These are phyloP conservation scores for Conops quadrifasciatus DNA, from an alignment of 2,888 invertebrate species.

Conservation along the genomic window DNA sequence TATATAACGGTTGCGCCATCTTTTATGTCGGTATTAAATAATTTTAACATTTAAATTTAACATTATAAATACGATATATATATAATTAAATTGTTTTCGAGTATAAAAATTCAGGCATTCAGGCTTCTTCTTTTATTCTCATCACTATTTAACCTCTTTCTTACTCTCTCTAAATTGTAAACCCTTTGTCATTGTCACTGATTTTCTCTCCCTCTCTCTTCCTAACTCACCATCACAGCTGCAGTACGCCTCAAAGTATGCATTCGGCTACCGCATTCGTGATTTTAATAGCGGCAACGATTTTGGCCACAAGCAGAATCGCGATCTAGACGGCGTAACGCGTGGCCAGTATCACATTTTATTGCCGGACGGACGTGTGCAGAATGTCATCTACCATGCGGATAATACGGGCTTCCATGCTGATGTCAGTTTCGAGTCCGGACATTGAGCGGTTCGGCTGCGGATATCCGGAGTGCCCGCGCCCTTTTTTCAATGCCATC, in stretches of 20 bases:
- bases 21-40: no score
- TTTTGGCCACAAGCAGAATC: slow-evolving; percentile 79
- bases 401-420: slow-evolving; percentile 82
- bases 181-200: background rate
- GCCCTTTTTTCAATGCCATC: background rate
- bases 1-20: no score
- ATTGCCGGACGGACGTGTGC: slow-evolving; percentile 81
- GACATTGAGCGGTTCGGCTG: slow-evolving; percentile 44
- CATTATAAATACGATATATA: no score
- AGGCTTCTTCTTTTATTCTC: no score
- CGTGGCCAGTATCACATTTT: slow-evolving; percentile 81
- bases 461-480: background rate
- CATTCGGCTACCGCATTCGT: slow-evolving; percentile 76
- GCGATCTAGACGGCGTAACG: slow-evolving; percentile 72
- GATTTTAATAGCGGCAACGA: slow-evolving; percentile 78
- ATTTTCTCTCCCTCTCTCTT: background rate
- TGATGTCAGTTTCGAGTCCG: slow-evolving; percentile 73
- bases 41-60: no score
- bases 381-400: slow-evolving; percentile 80
- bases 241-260: slow-evolving; percentile 72
- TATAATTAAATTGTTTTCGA: no score
- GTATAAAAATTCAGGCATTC: no score
- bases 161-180: slow-evolving; percentile 20
- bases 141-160: no score
- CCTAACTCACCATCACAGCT: slow-evolving; percentile 64